Evolutionary conservation across 2,888 invertebrate genomes (phyloP).

Genomic region (Drosophila anomelani): DNA sequence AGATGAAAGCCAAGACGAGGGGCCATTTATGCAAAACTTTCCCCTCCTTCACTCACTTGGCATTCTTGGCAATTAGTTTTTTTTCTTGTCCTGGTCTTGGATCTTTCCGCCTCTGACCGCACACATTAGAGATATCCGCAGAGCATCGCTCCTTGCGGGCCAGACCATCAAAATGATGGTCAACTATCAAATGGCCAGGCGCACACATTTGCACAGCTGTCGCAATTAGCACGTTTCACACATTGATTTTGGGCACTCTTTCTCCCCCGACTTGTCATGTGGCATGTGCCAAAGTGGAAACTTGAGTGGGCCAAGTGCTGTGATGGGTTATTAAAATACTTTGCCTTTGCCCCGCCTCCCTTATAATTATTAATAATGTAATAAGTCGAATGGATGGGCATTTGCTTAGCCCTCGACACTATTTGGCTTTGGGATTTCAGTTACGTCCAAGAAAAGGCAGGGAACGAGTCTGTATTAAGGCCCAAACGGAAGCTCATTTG

Average conservation of each 20-base stretch:
- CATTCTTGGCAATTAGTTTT: slow-evolving; percentile 70
- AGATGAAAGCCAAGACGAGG: slow-evolving; percentile 53
- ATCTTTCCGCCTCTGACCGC: slow-evolving; percentile 38
- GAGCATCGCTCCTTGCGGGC: slow-evolving; percentile 3
- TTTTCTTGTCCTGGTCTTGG: slow-evolving; percentile 2
- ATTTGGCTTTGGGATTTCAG: slow-evolving; percentile 39
- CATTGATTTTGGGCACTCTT: slow-evolving; percentile 66
- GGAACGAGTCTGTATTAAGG: background rate
- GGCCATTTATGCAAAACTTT: slow-evolving; percentile 74
- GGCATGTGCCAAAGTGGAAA: slow-evolving; percentile 39
- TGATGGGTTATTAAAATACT: slow-evolving; percentile 70
- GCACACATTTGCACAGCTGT: slow-evolving; percentile 78
- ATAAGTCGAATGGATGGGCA: slow-evolving; percentile 53
- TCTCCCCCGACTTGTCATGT: background rate
- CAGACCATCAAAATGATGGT: slow-evolving; percentile 73
- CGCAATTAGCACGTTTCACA: slow-evolving; percentile 80
- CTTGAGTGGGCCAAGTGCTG: slow-evolving; percentile 34
- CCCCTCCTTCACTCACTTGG: slow-evolving; percentile 30
- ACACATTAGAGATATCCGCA: slow-evolving; percentile 46
- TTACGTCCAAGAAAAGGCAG: slow-evolving; percentile 5
- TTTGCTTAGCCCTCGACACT: slow-evolving; percentile 35
- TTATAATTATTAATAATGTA: slow-evolving; percentile 73
- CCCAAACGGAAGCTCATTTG: slow-evolving; percentile 35
- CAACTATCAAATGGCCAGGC: slow-evolving; percentile 72
- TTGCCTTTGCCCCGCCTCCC: slow-evolving; percentile 45